These are phyloP conservation scores for Emberiza fucata DNA, from an alignment of 2,113 vertebrate genomes.

Conservation along the genomic window DNA sequence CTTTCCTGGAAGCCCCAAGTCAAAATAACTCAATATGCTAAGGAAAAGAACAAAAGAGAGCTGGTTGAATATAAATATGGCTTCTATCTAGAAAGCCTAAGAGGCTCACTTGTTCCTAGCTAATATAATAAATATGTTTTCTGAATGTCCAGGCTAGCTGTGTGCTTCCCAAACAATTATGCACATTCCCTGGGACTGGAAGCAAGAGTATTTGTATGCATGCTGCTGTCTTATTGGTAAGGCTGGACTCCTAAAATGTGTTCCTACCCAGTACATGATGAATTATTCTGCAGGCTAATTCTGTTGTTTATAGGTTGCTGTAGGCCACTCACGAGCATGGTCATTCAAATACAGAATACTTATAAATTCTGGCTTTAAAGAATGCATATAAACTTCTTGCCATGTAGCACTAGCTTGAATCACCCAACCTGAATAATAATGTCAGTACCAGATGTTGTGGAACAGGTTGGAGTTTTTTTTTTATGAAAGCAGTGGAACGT, in stretches of 20 bases:
- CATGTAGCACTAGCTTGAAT: constrained; percentile 62
- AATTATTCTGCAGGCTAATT: constrained; percentile 59
- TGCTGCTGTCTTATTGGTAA: neutral
- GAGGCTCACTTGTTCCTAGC: neutral
- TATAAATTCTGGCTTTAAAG: constrained; percentile 67
- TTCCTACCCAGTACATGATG: constrained; percentile 9
- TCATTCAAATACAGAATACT: constrained; percentile 61
- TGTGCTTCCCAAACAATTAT: neutral
- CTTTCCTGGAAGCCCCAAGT: neutral
- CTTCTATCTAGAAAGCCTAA: neutral
- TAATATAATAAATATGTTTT: neutral
- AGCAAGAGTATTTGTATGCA: neutral
- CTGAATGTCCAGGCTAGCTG: neutral
- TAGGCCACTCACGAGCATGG: constrained; percentile 56
- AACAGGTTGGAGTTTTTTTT: constrained; percentile 28
- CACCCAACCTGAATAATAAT: constrained; percentile 65
- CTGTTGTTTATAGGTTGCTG: constrained; percentile 54
- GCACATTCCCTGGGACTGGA: neutral
- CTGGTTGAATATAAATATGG: neutral
- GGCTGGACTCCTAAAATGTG: constrained; percentile 24
- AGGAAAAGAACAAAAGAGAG: neutral
- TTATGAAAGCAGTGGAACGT: constrained; percentile 43
- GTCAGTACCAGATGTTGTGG: constrained; percentile 29
- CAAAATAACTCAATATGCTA: neutral
- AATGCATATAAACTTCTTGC: constrained; percentile 57